phyloP scores from a whole-genome alignment of 2,113 vertebrate species.

The Leptocoma aspasia region DNA sequence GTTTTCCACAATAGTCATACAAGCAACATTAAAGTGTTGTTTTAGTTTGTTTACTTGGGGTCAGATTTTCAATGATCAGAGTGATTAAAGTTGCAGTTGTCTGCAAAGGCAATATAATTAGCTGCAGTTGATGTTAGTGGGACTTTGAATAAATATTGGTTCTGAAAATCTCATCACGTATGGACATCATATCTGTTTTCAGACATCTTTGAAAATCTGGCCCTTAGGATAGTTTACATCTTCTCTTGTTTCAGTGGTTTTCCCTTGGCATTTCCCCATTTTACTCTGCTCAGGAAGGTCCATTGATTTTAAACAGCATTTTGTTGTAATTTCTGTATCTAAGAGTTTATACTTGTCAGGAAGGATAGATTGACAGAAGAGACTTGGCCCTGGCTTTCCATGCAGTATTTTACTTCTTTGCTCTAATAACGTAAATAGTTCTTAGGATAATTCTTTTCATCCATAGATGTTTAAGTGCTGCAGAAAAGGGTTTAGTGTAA shows the following conservation, averaged over 20 bases:
- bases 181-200: background rate
- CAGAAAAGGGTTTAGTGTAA: constrained; percentile 16
- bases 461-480: background rate
- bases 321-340: background rate
- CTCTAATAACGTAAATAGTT: background rate
- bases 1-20: background rate
- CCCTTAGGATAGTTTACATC: background rate
- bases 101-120: background rate
- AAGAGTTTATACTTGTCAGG: background rate
- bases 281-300: background rate
- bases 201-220: background rate
- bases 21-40: background rate
- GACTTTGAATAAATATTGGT: background rate
- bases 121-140: background rate
- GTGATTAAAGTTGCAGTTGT: background rate
- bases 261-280: background rate
- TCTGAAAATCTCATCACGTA: background rate
- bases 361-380: background rate
- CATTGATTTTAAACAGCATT: background rate
- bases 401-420: background rate
- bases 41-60: constrained; percentile 3
- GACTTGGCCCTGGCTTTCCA: background rate
- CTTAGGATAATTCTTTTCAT: constrained; percentile 4
- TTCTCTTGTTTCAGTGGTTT: background rate
- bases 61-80: background rate